Conservation (phyloP, 92 coral and sea anemone genomes). For the Chrysogorgia sp. region DNA sequence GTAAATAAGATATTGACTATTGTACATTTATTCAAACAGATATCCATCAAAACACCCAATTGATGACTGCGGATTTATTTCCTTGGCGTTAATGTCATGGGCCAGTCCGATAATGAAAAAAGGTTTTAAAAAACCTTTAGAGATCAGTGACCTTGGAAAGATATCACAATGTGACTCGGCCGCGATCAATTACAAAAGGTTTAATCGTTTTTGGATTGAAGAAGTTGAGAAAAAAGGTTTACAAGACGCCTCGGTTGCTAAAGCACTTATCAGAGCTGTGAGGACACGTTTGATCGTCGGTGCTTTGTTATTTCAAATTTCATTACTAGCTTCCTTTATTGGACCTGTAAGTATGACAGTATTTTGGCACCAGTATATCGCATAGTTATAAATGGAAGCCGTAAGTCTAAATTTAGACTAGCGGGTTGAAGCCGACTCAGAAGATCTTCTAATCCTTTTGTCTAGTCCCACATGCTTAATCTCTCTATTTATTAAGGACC, state of each 20-base stretch:
- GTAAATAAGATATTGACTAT: background rate
- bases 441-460: no score
- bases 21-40: slow-evolving; percentile 35
- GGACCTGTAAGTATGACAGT: slow-evolving; percentile 75
- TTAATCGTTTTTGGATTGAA: slow-evolving; percentile 72
- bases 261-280: slow-evolving; percentile 60
- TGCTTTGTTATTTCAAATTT: slow-evolving; percentile 58
- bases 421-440: no score
- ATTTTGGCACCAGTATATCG: no score
- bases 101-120: slow-evolving; percentile 74
- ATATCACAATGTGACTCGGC: slow-evolving; percentile 78
- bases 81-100: slow-evolving; percentile 83
- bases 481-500: no score
- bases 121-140: slow-evolving; percentile 83
- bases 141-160: slow-evolving; percentile 75
- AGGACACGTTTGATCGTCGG: slow-evolving; percentile 71
- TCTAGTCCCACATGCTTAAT: no score
- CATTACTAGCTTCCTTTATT: slow-evolving; percentile 76
- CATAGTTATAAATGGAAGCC: no score
- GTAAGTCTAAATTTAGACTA: no score
- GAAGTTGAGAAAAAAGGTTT: slow-evolving; percentile 74
- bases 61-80: slow-evolving; percentile 90
- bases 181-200: slow-evolving; percentile 65
- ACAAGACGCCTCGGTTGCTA: slow-evolving; percentile 70
- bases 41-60: slow-evolving; percentile 68